Percentiles rank a stretch among this genome's conserved stretches.
These are phyloP conservation scores for Leptinotarsa rubiginosa DNA, from an alignment of 2,888 invertebrate genomes.

Conservation along the genomic window DNA sequence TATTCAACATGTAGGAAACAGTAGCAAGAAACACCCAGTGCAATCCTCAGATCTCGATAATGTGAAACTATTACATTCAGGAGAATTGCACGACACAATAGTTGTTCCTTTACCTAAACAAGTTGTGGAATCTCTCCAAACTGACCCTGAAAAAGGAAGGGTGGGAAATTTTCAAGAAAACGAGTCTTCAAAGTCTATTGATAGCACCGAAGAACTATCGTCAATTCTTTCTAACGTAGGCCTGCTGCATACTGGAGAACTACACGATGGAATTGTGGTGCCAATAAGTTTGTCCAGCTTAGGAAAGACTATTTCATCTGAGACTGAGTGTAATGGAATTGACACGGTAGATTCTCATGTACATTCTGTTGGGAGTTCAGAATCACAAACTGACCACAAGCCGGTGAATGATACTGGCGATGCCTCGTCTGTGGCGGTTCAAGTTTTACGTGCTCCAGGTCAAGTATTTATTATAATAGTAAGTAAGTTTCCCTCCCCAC, in stretches of 20 bases:
- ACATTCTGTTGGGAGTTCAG: background rate
- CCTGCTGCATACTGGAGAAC: constrained; percentile 69
- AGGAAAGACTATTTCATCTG: background rate
- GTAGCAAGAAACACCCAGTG: no score
- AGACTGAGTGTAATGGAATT: background rate
- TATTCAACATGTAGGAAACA: no score
- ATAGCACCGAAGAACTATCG: constrained; percentile 9
- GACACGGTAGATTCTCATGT: background rate
- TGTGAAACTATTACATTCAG: constrained; percentile 54
- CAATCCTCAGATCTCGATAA: background rate
- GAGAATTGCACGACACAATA: constrained; percentile 69
- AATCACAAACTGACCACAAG: constrained; percentile 10
- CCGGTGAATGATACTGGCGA: constrained; percentile 25
- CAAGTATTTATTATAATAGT: constrained; percentile 68
- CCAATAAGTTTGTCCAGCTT: constrained; percentile 29
- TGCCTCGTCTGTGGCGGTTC: constrained; percentile 50
- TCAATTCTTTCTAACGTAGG: constrained; percentile 30
- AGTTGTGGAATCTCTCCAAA: constrained; percentile 32
- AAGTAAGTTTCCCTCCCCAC: constrained; percentile 57
- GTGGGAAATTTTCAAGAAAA: background rate
- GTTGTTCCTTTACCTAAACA: constrained; percentile 37
- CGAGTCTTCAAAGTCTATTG: constrained; percentile 11
- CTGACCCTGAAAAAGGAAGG: constrained; percentile 1
- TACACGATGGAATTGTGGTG: constrained; percentile 67
- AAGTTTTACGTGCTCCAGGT: constrained; percentile 61